Conservation (phyloP, 2,113 vertebrate species). For the Microcebus murinus region DNA sequence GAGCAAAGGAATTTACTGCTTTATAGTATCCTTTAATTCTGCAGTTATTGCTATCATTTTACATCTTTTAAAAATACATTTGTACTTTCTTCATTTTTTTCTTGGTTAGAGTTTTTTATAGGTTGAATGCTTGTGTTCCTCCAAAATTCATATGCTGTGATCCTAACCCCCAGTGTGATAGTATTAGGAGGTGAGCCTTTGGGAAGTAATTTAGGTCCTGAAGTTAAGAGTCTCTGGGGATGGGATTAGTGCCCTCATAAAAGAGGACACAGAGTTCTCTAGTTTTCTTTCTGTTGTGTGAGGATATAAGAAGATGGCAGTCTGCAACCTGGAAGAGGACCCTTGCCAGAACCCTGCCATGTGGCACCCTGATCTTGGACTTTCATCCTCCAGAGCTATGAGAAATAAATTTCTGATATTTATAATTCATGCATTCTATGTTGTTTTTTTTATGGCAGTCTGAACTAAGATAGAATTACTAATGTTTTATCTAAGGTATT, state of each 20-base stretch:
- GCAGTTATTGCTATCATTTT: neutral
- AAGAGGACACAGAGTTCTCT: no score
- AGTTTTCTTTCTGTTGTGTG: no score
- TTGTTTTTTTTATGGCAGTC: no score
- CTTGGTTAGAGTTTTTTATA: neutral
- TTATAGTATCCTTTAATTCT: neutral
- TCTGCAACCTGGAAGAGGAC: neutral
- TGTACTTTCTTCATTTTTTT: neutral
- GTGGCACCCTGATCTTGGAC: neutral
- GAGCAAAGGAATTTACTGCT: neutral
- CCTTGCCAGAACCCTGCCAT: neutral
- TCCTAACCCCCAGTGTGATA: neutral
- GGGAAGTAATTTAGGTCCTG: neutral
- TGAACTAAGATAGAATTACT: neutral
- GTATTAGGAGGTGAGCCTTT: neutral
- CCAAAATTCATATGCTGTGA: neutral
- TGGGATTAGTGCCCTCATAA: no score
- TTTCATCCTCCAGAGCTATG: no score
- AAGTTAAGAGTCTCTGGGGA: no score
- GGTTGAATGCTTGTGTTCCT: no score
- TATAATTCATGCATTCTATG: no score
- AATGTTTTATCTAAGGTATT: neutral
- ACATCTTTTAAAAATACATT: neutral
- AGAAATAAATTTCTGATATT: no score
- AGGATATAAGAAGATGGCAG: neutral